A percentile compares a stretch with the other conserved stretches of the same genome.
These are phyloP conservation scores for Keiferia lycopersicella DNA, from an alignment of 2,888 invertebrate genomes.

Conservation along the genomic window DNA sequence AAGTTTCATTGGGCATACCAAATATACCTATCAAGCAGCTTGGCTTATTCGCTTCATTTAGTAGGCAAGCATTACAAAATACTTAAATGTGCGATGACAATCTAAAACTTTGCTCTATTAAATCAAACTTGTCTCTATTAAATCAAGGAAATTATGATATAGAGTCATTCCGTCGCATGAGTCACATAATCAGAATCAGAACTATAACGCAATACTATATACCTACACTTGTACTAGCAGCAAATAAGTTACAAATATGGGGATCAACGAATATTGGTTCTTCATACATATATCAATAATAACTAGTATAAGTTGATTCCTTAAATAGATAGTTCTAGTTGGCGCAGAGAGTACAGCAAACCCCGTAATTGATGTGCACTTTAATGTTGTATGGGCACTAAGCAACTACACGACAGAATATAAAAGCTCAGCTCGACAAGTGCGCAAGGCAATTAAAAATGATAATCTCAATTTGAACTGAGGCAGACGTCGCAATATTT, in stretches of 20 bases:
- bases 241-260: too few relatives aligned
- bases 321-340: too few relatives aligned
- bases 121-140: conserved; percentile 2
- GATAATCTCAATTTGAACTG: conserved; percentile 20
- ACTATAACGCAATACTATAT: conserved; percentile 7
- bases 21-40: neutral
- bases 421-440: conserved; percentile 23
- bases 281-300: too few relatives aligned
- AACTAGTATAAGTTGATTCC: too few relatives aligned
- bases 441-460: conserved; percentile 25
- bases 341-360: neutral
- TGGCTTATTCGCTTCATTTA: neutral
- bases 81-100: neutral
- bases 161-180: conserved; percentile 13
- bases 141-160: conserved; percentile 14
- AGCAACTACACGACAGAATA: conserved; percentile 21
- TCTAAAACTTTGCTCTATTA: conserved; percentile 10
- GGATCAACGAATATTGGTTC: too few relatives aligned
- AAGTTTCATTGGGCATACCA: too few relatives aligned
- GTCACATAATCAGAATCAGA: conserved; percentile 5
- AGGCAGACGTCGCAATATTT: conserved; percentile 17
- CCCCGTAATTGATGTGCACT: conserved; percentile 29
- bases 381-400: conserved; percentile 21
- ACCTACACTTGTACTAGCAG: too few relatives aligned
- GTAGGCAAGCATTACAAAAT: neutral